Base-by-base conservation (phyloP, 2,888 invertebrate genomes). In the Papilio elwesi region DNA sequence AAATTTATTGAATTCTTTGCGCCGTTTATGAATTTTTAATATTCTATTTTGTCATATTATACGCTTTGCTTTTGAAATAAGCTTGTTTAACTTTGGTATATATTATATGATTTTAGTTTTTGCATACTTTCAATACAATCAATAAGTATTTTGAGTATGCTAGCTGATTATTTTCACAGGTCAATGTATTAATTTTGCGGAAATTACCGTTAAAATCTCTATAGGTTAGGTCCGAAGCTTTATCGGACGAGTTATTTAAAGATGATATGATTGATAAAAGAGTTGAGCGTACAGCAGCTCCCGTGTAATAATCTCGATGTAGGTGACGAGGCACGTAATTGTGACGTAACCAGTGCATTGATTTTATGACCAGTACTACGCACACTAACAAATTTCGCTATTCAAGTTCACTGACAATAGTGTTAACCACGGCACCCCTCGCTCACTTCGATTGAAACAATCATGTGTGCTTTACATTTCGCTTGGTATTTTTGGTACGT, bases 1-100 rank as follows among this genome's bases (percentile, higher is more conserved):
- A 73, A 70, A 73, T 65, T 69, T 70, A 69, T 69, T 66, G 69
- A 73, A 73, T 73, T 69, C 59, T 70, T 73, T 70, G 57, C 52
- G 52, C 43, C 62, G 69, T 65, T 73, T 69, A 66, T 69, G 59
- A 73, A 64, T 69, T 69, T 73, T 69, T 70, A 10, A 73, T 73
- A 48, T 51, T 51, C 59, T 47, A 51, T 73, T 73, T 70, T 70
- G 69, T 70, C 69, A 73, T 73, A 69, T 52, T 65, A 52, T 73
- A 69, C 52, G 65, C 52, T 69, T 26, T 47, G 64, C 64, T 64
- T 68, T 68, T 38, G 38, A 68, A 68, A 36, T 48, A 16, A 55
- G 65, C 68, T 73, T 68, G 68, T 72, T 68, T 48, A 52, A 73
- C 63, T 68, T 64, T 43, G 43, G 55, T 53, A n/a, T n/a, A n/a